A percentile compares a stretch with the other conserved stretches of the same genome.
phyloP scores from a whole-genome alignment of 2,888 invertebrate genomes.

The Chydorus sphaericus region DNA sequence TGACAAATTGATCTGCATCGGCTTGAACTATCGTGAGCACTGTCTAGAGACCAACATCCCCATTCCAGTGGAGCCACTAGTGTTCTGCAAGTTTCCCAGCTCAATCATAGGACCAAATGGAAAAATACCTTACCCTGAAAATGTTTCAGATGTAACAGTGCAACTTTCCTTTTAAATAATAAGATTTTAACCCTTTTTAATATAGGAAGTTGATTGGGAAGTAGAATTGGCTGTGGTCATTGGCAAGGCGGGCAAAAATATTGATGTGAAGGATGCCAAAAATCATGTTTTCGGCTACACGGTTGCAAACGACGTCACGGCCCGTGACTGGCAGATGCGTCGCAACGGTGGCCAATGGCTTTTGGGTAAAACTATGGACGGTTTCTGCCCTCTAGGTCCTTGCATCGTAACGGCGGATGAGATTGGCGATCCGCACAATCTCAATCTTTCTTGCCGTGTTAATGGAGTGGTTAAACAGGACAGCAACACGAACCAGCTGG shows the following conservation, averaged over 20 bases:
- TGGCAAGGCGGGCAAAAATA: conserved; percentile 53
- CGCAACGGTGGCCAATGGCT: conserved; percentile 66
- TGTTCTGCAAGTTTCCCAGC: conserved; percentile 76
- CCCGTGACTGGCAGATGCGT: conserved; percentile 72
- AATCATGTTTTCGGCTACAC: conserved; percentile 70
- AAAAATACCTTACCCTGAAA: conserved; percentile 43
- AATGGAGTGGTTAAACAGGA: conserved; percentile 64
- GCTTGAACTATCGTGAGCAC: conserved; percentile 72
- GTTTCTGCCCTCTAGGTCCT: conserved; percentile 77
- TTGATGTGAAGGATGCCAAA: conserved; percentile 49
- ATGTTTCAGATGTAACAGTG: conserved; percentile 44
- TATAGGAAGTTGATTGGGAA: conserved; percentile 56
- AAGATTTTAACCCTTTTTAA: too few species aligned
- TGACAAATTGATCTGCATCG: conserved; percentile 72
- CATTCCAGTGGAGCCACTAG: conserved; percentile 58
- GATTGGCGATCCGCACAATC: conserved; percentile 50
- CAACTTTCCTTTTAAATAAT: too few species aligned
- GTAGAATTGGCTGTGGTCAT: conserved; percentile 74
- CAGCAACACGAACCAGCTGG: conserved; percentile 62
- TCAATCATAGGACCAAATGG: conserved; percentile 58
- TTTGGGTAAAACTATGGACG: conserved; percentile 64
- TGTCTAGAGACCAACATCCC: conserved; percentile 67
- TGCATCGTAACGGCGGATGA: conserved; percentile 60
- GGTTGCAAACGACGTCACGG: conserved; percentile 73
- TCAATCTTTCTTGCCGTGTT: conserved; percentile 53